Evolutionary conservation across 2,113 vertebrate genomes (phyloP).

Genomic region (Gallinago jamesoni): DNA sequence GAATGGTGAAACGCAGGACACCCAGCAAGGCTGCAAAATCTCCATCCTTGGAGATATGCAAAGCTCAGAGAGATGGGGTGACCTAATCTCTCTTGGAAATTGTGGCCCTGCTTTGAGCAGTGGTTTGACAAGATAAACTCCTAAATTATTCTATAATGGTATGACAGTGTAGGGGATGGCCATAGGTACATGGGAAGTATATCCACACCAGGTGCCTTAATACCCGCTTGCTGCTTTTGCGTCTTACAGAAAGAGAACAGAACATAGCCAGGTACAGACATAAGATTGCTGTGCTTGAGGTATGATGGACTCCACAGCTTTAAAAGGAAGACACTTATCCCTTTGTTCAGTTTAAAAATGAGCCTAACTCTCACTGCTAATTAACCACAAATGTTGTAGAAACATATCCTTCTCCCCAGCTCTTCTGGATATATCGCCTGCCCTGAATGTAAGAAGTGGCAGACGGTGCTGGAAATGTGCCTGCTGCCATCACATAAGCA

Average conservation of each 20-base stretch:
- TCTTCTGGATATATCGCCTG: not conserved
- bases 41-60: not conserved
- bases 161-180: not conserved
- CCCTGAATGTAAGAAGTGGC: not conserved
- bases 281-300: not conserved
- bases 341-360: not conserved
- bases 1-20: not conserved
- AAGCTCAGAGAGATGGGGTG: fast-evolving
- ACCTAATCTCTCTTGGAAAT: not conserved
- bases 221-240: not conserved
- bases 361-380: not conserved
- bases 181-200: not conserved
- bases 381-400: not conserved
- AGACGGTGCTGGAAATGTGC: not conserved
- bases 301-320: not conserved
- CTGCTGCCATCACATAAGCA: fast-evolving
- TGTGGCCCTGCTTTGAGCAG: not conserved
- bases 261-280: not conserved
- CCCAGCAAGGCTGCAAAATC: not conserved
- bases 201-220: not conserved
- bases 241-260: not conserved
- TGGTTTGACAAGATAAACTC: not conserved
- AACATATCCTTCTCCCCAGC: not conserved
- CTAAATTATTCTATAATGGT: not conserved
- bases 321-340: not conserved